Percentiles rank a stretch among this genome's conserved stretches.
These are phyloP conservation scores for Sminthurinus signatus DNA, from an alignment of 1,140 invertebrate species.

Conservation along the genomic window DNA sequence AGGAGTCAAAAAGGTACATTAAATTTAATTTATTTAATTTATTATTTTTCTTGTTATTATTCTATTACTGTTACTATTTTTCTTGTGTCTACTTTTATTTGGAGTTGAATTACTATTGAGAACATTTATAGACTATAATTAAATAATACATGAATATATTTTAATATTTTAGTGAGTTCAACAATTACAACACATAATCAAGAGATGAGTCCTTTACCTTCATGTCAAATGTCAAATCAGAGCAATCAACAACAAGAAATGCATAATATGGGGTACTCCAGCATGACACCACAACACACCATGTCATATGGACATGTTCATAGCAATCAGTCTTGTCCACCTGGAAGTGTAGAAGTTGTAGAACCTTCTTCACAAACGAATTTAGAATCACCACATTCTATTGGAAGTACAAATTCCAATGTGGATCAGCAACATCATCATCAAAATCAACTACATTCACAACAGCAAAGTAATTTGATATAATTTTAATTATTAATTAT, in stretches of 20 bases:
- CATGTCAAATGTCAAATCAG: conserved; percentile 39
- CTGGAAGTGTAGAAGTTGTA: conserved; percentile 38
- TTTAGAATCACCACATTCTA: conserved; percentile 36
- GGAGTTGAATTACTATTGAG: neutral
- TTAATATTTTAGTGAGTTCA: neutral
- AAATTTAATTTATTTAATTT: too few species aligned
- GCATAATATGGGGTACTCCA: conserved; percentile 43
- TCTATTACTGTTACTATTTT: neutral
- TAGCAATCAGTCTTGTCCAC: conserved; percentile 40
- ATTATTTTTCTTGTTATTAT: too few species aligned
- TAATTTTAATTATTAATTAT: too few species aligned
- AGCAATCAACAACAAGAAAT: conserved; percentile 44
- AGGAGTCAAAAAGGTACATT: too few species aligned
- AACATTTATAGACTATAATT: neutral
- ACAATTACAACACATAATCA: conserved; percentile 4
- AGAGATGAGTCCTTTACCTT: neutral
- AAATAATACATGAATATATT: neutral
- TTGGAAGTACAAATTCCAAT: conserved; percentile 25
- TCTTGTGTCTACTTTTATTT: neutral
- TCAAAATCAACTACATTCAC: conserved; percentile 19
- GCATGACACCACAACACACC: conserved; percentile 43
- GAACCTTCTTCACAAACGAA: conserved; percentile 22
- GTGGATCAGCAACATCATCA: conserved; percentile 22
- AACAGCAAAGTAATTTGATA: conserved; percentile 28
- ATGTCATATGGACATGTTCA: conserved; percentile 30